These are phyloP conservation scores for Folsomia candida DNA, from an alignment of 2,888 invertebrate genomes.

Conservation along the genomic window DNA sequence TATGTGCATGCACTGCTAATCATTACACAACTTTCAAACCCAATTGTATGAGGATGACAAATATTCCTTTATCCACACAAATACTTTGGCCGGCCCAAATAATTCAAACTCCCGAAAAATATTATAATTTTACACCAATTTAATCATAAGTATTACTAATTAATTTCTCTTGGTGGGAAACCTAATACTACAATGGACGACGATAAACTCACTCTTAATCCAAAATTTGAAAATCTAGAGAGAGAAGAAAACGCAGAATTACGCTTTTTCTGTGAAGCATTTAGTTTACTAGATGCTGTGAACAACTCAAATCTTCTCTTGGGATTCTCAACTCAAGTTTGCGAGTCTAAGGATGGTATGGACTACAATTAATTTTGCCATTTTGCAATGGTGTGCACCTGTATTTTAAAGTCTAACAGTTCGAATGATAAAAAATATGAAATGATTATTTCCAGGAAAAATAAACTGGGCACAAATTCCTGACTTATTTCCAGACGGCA, in stretches of 20 bases:
- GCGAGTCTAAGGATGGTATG: constrained; percentile 16
- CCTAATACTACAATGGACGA: neutral
- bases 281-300: constrained; percentile 28
- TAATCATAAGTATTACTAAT: no score
- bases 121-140: no score
- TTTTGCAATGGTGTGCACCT: neutral
- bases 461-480: constrained; percentile 7
- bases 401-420: no score
- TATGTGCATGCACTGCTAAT: no score
- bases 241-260: constrained; percentile 13
- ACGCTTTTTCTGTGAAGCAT: constrained; percentile 26
- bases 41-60: no score
- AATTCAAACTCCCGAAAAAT: no score
- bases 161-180: no score
- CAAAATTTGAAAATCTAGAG: constrained; percentile 15
- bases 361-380: neutral
- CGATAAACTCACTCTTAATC: constrained; percentile 1
- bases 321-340: neutral
- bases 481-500: neutral
- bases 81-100: no score
- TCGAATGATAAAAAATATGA: neutral
- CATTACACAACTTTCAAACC: no score
- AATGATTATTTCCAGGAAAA: constrained; percentile 2
- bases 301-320: constrained; percentile 2
- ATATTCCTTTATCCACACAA: no score